Conservation (phyloP, 2,113 vertebrate species). For the Columba janthina region DNA sequence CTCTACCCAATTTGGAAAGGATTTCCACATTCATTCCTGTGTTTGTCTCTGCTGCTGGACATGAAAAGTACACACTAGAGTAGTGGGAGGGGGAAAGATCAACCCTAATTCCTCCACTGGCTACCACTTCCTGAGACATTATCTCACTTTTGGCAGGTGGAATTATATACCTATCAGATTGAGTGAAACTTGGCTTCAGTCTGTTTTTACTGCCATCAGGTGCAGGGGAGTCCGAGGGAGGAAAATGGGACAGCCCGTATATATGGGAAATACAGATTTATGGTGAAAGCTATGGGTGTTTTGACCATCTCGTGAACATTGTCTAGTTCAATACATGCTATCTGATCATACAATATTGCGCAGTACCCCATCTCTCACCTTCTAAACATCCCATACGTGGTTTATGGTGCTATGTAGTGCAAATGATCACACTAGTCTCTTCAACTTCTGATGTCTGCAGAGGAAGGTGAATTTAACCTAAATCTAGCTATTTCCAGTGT, state of each 20-base stretch:
- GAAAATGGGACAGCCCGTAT: neutral
- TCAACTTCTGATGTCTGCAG: neutral
- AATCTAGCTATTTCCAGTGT: neutral
- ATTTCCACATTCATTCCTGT: neutral
- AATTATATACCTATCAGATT: no score
- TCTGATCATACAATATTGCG: accelerated
- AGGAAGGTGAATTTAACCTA: neutral
- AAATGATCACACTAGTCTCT: neutral
- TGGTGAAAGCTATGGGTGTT: neutral
- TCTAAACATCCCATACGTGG: neutral
- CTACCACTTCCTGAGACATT: neutral
- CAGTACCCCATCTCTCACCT: neutral
- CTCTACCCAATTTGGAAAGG: neutral
- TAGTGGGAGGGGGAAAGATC: neutral
- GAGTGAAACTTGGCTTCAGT: neutral
- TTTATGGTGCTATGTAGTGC: neutral
- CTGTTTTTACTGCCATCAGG: neutral
- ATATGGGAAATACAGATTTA: neutral
- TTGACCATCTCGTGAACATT: neutral
- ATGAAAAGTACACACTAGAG: neutral
- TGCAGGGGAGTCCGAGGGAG: neutral
- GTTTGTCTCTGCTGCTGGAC: neutral
- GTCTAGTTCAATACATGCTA: neutral
- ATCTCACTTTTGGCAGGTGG: neutral
- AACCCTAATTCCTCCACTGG: neutral